Evolutionary conservation across 1,140 invertebrate genomes (phyloP).

Genomic region (Scaptomyza pallida): DNA sequence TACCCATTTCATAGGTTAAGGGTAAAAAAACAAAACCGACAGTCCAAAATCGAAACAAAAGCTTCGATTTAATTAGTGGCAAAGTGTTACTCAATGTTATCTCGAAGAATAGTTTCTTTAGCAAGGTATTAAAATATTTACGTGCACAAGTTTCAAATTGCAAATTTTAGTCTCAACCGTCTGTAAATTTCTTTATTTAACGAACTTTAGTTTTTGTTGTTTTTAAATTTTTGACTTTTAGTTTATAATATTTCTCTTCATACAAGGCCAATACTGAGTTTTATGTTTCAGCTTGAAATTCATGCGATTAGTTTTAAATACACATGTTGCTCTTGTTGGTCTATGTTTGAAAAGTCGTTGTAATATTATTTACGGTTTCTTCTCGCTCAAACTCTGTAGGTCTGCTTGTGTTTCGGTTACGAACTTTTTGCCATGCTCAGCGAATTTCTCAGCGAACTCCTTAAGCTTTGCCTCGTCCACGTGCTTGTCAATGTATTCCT

Average conservation of each 20-base stretch:
- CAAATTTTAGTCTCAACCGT: not conserved
- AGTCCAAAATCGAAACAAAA: too few species aligned
- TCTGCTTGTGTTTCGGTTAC: not conserved
- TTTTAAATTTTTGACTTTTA: not conserved
- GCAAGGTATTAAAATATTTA: too few species aligned
- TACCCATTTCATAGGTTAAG: too few species aligned
- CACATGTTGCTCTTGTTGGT: too few species aligned
- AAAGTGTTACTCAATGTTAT: too few species aligned
- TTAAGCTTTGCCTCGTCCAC: conserved; percentile 1
- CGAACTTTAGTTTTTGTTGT: too few species aligned
- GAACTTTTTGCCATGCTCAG: conserved; percentile 6
- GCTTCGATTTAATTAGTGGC: too few species aligned
- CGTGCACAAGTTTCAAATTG: not conserved
- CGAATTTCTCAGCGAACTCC: not conserved
- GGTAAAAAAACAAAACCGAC: too few species aligned
- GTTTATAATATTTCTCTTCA: not conserved
- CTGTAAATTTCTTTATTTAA: too few species aligned
- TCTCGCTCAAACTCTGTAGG: not conserved
- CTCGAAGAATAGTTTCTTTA: too few species aligned
- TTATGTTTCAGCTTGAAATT: not conserved
- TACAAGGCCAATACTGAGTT: not conserved
- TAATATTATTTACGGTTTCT: conserved; percentile 5
- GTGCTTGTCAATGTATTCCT: not conserved
- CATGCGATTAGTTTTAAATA: too few species aligned
- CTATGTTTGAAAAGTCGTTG: not conserved